These are phyloP conservation scores for Enteromius trimaculatus DNA, from an alignment of 2,797 vertebrate genomes.

Conservation along the genomic window DNA sequence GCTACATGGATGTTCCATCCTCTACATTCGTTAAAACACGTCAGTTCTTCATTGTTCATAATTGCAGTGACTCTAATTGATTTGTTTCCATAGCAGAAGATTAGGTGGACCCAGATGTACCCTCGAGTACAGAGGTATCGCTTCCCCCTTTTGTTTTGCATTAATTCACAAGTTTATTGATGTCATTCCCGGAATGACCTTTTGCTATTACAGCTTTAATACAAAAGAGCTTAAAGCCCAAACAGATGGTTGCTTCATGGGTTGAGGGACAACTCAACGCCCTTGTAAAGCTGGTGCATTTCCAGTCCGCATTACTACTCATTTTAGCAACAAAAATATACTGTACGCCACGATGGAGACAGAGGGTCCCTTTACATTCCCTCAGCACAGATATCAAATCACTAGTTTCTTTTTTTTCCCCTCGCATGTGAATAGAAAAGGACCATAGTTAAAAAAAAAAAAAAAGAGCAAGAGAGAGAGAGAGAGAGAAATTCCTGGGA, in stretches of 20 bases:
- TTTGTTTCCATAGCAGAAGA: conserved; percentile 61
- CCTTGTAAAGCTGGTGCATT: conserved; percentile 49
- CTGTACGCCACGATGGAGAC: conserved; percentile 34
- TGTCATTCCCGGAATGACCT: conserved; percentile 53
- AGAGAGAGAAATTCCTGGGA: conserved; percentile 46
- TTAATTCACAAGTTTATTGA: conserved; percentile 59
- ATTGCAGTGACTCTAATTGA: conserved; percentile 56
- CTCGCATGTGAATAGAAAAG: conserved; percentile 28
- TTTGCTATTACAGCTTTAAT: conserved; percentile 56
- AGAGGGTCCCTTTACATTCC: conserved; percentile 41
- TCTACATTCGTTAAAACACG: conserved; percentile 27
- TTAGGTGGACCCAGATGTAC: conserved; percentile 50
- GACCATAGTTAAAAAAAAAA: neutral
- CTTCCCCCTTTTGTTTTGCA: conserved; percentile 57
- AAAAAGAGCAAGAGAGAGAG: conserved; percentile 33
- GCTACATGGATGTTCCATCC: neutral
- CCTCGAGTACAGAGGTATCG: conserved; percentile 40
- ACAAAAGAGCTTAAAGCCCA: conserved; percentile 52
- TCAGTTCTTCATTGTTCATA: conserved; percentile 28
- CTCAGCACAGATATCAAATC: conserved; percentile 35
- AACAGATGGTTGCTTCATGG: conserved; percentile 60
- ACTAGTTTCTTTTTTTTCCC: conserved; percentile 19
- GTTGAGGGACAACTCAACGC: conserved; percentile 44
- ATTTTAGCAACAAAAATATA: conserved; percentile 53
- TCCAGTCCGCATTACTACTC: conserved; percentile 34